Evolutionary conservation across 2,888 invertebrate species (phyloP), one percentile per base, ranked within the genome.

Genomic region (Antheraea assamensis): DNA sequence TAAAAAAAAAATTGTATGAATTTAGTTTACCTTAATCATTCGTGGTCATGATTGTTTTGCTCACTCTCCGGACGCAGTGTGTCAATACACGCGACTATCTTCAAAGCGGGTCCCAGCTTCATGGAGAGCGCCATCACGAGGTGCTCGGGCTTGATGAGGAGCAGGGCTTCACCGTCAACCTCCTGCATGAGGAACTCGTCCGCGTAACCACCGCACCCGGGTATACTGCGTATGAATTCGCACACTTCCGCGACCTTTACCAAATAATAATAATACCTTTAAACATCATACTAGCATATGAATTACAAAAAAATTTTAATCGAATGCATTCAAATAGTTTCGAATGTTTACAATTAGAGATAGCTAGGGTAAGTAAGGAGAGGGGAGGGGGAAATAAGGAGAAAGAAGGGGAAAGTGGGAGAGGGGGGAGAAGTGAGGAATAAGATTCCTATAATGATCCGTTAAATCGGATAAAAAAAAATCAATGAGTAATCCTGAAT

Each of bases 181-280:
- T 99, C 99, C 91, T 99, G 99, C 84, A 97, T 96, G 19, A 97
- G 96, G 93, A 99, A 99, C 87, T 99, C 99, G 85, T 99, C 98
- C 0, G 98, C 99, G 87, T 99, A 99, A 81, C 97, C 97, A 15
- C 97, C 96, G 88, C 99, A 99, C 0, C 99, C 99, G 0, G 98
- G 98, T 75, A 99, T 95, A 81, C 96, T 97, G 80, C 97, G 96
- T 82, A 99, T 98, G 85, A 99, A 98, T 68, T 98, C 98, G 85
- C 97, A 97, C 0, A 98, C 98, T 82, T 98, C 98, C 52, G 96
- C 95, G 30, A 98, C 98, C 96, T 97, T 13, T n/a, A 30, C 24
- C 5, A 19, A 55, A 21, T 49, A 49, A 58, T 5, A 24, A 58
- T 24, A 58, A 8, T 7, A 17, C 5, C 19, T 21, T 52, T 13